These are phyloP conservation scores for Oryctes rhinoceros DNA, from an alignment of 1,140 invertebrate genomes.

Conservation along the genomic window DNA sequence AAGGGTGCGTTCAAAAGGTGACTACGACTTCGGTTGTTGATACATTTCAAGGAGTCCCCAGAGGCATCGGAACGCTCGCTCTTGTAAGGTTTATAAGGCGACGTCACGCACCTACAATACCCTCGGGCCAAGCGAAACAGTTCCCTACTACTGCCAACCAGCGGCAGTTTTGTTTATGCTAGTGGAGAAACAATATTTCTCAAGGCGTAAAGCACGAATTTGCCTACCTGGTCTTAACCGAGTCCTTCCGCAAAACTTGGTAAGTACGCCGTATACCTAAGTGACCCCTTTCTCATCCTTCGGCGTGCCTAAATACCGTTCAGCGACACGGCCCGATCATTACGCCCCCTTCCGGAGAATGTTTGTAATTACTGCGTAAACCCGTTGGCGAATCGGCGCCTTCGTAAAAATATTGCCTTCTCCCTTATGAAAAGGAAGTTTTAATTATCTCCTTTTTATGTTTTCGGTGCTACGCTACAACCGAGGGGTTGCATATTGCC, in stretches of 20 bases:
- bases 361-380: too few relatives aligned
- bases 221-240: background rate
- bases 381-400: too few relatives aligned
- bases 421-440: too few relatives aligned
- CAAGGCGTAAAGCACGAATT: background rate
- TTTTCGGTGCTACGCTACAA: too few relatives aligned
- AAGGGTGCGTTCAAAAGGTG: conserved; percentile 31
- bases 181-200: background rate
- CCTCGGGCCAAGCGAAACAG: background rate
- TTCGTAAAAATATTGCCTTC: too few relatives aligned
- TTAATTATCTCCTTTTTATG: too few relatives aligned
- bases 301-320: too few relatives aligned
- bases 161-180: background rate
- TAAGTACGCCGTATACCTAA: too few relatives aligned
- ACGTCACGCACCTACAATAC: conserved; percentile 13
- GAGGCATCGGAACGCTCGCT: background rate
- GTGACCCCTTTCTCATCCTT: too few relatives aligned
- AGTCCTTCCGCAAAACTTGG: background rate
- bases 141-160: background rate
- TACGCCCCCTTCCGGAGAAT: too few relatives aligned
- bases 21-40: conserved; percentile 22
- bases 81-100: background rate
- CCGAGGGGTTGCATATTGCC: too few relatives aligned
- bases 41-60: conserved; percentile 11
- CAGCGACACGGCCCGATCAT: too few relatives aligned